A percentile compares a stretch with the other conserved stretches of the same genome.
Evolutionary conservation across 37 sponge, comb jelly and placozoan genomes (phyloP).

Genomic region (Bolinopsis microptera): DNA sequence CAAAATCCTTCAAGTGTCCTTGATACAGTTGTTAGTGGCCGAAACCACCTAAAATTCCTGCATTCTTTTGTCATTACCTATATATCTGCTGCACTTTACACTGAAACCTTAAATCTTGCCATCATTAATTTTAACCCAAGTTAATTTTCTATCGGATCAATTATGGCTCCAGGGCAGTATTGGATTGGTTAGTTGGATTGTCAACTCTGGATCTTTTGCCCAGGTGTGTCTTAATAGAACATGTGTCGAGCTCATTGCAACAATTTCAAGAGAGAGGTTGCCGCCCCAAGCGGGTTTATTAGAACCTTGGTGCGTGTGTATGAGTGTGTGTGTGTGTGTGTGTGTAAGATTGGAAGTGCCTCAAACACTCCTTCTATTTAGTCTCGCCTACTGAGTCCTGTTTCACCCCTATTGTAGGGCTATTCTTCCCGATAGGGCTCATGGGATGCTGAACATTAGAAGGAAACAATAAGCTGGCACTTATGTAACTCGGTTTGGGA

Average conservation of each 20-base stretch:
- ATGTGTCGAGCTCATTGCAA: too few species aligned
- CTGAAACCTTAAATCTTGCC: neutral
- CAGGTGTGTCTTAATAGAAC: too few species aligned
- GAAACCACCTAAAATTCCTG: slow-evolving; percentile 59
- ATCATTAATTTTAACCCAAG: neutral
- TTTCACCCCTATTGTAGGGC: too few species aligned
- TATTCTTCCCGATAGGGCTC: too few species aligned
- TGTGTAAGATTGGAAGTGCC: neutral
- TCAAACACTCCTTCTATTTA: too few species aligned
- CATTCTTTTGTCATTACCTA: neutral
- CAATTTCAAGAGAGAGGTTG: too few species aligned
- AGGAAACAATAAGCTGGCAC: too few species aligned
- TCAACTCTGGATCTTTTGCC: neutral
- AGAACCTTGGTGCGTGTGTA: neutral
- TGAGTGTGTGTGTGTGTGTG: slow-evolving; percentile 36
- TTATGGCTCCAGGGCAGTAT: neutral
- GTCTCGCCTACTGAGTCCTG: too few species aligned
- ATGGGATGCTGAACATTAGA: too few species aligned
- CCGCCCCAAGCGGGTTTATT: too few species aligned
- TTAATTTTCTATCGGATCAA: neutral
- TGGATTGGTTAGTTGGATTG: neutral
- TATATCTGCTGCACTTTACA: neutral
- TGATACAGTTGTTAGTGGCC: slow-evolving; percentile 18
- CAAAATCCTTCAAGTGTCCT: neutral
- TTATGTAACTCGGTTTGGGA: too few species aligned